Evolutionary conservation across 2,113 vertebrate genomes (phyloP).

Genomic region (Nycticorax nycticorax): DNA sequence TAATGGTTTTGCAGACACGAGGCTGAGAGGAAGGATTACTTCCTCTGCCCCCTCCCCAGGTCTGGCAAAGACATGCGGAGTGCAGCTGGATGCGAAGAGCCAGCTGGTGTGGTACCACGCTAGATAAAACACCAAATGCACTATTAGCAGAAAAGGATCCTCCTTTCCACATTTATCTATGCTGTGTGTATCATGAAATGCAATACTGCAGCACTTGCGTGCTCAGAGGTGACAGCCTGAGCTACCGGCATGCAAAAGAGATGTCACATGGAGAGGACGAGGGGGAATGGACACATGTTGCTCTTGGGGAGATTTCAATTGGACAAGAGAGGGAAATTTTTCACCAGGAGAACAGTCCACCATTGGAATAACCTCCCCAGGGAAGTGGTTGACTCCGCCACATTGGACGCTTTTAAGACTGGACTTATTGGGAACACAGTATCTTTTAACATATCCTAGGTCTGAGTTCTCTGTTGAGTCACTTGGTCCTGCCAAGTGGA

Average conservation of each 20-base stretch:
- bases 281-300: no score
- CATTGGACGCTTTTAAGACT: no score
- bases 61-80: neutral
- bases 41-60: neutral
- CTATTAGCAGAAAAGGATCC: neutral
- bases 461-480: neutral
- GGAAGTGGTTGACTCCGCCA: no score
- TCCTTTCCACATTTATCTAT: neutral
- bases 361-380: no score
- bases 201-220: neutral
- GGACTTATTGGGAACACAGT: neutral
- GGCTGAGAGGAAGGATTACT: slow-evolving; percentile 1
- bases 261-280: no score
- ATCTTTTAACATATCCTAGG: neutral
- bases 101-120: neutral
- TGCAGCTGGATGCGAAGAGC: neutral
- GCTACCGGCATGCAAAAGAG: no score
- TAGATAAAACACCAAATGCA: neutral
- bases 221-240: neutral
- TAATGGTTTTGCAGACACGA: neutral
- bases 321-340: no score
- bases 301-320: no score
- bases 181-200: neutral
- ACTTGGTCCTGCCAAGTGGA: neutral
- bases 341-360: no score